phyloP scores from a whole-genome alignment of 1,140 invertebrate genomes.

The Elysia chlorotica region DNA sequence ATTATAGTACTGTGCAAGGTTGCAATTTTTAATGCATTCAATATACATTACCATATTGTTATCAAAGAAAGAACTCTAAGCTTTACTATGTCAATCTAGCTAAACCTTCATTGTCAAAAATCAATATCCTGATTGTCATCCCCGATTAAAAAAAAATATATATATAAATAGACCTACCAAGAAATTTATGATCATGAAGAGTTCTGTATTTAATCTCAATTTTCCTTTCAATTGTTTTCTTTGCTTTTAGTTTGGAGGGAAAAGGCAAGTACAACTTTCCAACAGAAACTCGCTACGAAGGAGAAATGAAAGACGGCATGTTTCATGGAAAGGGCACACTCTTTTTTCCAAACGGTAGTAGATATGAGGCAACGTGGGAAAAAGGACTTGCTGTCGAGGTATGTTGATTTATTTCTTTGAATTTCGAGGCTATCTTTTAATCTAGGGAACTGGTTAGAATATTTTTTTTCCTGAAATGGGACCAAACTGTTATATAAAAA shows the following conservation, averaged over 20 bases:
- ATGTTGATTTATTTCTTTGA: slow-evolving; percentile 15
- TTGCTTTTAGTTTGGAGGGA: slow-evolving; percentile 57
- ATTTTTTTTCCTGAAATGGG: too few species aligned
- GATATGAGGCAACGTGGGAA: slow-evolving; percentile 62
- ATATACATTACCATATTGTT: background rate
- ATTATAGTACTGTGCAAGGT: too few species aligned
- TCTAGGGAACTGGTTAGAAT: too few species aligned
- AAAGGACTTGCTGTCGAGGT: slow-evolving; percentile 61
- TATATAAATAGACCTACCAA: background rate
- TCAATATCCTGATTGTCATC: background rate
- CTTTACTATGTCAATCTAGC: background rate
- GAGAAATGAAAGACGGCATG: slow-evolving; percentile 63
- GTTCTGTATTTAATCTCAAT: too few species aligned
- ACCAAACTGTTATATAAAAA: too few species aligned
- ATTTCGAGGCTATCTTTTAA: too few species aligned
- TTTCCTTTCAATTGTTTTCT: background rate
- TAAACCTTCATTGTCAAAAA: background rate
- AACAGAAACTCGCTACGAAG: slow-evolving; percentile 61
- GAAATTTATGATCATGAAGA: background rate
- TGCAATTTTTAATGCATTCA: too few species aligned
- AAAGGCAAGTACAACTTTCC: slow-evolving; percentile 61
- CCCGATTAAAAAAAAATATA: background rate
- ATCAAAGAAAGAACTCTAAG: background rate
- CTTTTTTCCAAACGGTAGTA: slow-evolving; percentile 63
- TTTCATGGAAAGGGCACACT: slow-evolving; percentile 64